These are phyloP conservation scores for Coptotermes formosanus DNA, from an alignment of 1,140 invertebrate genomes.

Conservation along the genomic window DNA sequence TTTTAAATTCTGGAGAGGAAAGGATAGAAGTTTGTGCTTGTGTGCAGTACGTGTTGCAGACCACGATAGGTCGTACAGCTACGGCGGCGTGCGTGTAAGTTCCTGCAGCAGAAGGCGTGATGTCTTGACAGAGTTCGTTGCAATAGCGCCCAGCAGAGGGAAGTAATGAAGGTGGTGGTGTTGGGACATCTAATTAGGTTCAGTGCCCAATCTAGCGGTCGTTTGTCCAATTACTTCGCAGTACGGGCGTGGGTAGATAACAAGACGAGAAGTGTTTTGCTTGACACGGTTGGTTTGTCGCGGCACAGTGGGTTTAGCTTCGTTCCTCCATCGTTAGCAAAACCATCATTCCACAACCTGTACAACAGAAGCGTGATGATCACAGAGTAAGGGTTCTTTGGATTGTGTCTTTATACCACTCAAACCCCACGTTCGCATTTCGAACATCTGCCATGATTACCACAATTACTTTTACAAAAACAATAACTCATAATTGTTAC, in stretches of 20 bases:
- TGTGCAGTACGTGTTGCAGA: background rate
- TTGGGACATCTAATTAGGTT: background rate
- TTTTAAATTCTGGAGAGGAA: no score
- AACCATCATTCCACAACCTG: background rate
- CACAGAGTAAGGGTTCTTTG: background rate
- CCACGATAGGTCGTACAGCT: background rate
- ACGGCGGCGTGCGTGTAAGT: background rate
- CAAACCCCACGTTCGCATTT: background rate
- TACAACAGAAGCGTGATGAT: background rate
- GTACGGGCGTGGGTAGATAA: background rate
- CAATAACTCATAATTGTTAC: no score
- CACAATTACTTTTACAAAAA: background rate
- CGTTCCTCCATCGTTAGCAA: background rate
- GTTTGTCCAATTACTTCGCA: background rate
- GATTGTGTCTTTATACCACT: background rate
- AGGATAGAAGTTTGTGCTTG: no score
- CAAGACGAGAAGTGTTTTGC: background rate
- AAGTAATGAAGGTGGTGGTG: background rate
- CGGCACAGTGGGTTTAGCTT: background rate
- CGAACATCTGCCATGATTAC: background rate
- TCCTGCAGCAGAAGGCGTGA: background rate
- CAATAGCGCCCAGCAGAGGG: background rate
- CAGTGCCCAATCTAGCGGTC: background rate
- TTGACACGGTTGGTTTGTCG: background rate
- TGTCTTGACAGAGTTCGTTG: background rate